These are phyloP conservation scores for Eucidaris tribuloides DNA, from an alignment of 35 echinoderm and acorn worm species.

Conservation along the genomic window DNA sequence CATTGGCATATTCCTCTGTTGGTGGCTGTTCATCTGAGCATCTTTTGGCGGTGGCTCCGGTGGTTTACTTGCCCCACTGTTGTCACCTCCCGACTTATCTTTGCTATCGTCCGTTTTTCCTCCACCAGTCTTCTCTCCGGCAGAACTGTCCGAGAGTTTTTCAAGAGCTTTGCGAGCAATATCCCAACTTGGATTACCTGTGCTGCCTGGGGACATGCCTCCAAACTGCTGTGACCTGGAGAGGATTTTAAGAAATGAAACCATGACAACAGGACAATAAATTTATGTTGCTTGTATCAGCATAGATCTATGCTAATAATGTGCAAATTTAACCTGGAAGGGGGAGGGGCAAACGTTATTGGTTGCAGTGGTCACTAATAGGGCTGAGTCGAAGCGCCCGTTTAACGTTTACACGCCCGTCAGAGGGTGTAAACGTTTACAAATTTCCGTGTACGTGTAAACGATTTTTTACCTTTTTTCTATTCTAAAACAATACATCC, in stretches of 20 bases:
- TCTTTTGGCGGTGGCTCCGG: not conserved
- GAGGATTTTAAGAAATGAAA: not conserved
- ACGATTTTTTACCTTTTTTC: no score
- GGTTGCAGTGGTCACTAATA: not conserved
- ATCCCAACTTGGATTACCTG: slow-evolving; percentile 62
- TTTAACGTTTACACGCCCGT: no score
- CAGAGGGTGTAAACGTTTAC: no score
- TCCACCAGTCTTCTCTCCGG: not conserved
- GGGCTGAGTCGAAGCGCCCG: not conserved
- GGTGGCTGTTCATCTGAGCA: not conserved
- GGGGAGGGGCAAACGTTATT: not conserved
- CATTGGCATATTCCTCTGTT: slow-evolving; percentile 21
- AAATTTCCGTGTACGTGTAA: no score
- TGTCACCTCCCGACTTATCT: not conserved
- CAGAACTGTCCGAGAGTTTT: slow-evolving; percentile 9
- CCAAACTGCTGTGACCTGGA: slow-evolving; percentile 41
- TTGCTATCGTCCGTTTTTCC: slow-evolving; percentile 6
- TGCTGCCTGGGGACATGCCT: not conserved
- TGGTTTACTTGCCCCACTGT: slow-evolving; percentile 1
- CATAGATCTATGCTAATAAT: not conserved
- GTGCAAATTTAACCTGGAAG: not conserved
- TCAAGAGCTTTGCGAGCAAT: slow-evolving; percentile 78
- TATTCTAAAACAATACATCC: no score
- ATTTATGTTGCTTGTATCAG: no score
- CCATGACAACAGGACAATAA: not conserved